Evolutionary conservation across 2,888 invertebrate genomes (phyloP).

Genomic region (Ganaspis brasiliensis): DNA sequence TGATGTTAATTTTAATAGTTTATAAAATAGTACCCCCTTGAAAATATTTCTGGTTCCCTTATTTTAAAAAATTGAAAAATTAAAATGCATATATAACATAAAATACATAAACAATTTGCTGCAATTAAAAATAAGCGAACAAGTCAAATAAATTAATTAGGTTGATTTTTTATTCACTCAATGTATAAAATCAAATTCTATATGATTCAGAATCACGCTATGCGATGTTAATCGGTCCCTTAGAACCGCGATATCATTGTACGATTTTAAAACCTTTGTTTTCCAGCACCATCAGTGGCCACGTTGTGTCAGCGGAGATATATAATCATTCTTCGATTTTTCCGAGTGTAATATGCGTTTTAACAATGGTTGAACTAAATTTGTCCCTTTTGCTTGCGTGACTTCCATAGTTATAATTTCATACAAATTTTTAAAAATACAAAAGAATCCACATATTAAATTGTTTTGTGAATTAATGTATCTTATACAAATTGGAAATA

Average conservation of each 20-base stretch:
- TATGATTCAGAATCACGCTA: conserved; percentile 22
- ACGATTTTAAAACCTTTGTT: conserved; percentile 32
- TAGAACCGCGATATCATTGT: conserved; percentile 34
- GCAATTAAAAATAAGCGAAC: too few relatives aligned
- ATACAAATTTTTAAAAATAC: not conserved
- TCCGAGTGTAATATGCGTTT: conserved; percentile 8
- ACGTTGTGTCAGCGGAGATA: not conserved
- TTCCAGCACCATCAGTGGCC: conserved; percentile 12
- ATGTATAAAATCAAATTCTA: conserved; percentile 23
- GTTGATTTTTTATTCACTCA: conserved; percentile 4
- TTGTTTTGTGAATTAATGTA: not conserved
- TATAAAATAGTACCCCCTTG: too few relatives aligned
- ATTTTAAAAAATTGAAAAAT: too few relatives aligned
- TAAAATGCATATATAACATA: too few relatives aligned
- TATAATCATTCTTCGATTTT: conserved; percentile 38
- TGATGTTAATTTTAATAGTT: too few relatives aligned
- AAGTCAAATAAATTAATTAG: not conserved
- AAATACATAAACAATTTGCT: too few relatives aligned
- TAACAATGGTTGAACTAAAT: conserved; percentile 16
- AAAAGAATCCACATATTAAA: not conserved
- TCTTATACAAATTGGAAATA: too few relatives aligned
- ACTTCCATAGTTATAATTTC: conserved; percentile 20
- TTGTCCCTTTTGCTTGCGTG: conserved; percentile 26
- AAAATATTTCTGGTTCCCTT: too few relatives aligned
- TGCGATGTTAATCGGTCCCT: conserved; percentile 32